Percentiles rank a stretch among this genome's conserved stretches.
These are phyloP conservation scores for Actinostola sp. DNA, from an alignment of 92 coral and sea anemone genomes.

Conservation along the genomic window DNA sequence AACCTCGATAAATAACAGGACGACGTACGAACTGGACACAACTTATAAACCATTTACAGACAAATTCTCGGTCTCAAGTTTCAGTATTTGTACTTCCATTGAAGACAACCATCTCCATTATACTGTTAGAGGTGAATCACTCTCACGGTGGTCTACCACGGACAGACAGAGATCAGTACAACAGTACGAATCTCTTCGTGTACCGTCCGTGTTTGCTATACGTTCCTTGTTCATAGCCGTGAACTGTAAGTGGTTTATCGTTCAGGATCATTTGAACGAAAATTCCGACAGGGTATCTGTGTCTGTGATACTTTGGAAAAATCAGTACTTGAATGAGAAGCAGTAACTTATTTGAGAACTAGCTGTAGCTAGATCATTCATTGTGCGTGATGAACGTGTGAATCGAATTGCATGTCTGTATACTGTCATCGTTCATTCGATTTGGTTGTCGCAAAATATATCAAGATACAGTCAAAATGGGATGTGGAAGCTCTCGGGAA, in stretches of 20 bases:
- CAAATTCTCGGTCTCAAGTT: background rate
- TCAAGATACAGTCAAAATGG: constrained; percentile 40
- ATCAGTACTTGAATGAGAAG: no score
- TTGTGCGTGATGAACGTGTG: background rate
- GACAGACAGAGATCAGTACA: background rate
- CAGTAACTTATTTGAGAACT: no score
- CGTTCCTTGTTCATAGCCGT: no score
- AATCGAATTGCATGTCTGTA: background rate
- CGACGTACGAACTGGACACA: background rate
- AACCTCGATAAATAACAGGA: constrained; percentile 19
- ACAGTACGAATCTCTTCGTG: background rate
- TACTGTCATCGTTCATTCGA: constrained; percentile 6
- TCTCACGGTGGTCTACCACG: background rate
- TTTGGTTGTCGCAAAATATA: background rate
- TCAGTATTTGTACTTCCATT: background rate
- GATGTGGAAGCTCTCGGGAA: constrained; percentile 69
- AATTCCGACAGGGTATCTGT: background rate
- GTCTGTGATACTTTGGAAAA: background rate
- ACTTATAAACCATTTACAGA: constrained; percentile 20
- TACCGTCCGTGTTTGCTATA: no score
- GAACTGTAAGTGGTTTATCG: no score
- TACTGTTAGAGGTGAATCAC: background rate
- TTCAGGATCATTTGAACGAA: no score
- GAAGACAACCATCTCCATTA: background rate
- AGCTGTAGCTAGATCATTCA: background rate